Percentiles rank a stretch among this genome's conserved stretches.
Conservation (phyloP, 1,140 invertebrate species). For the Brachionus koreanus region DNA sequence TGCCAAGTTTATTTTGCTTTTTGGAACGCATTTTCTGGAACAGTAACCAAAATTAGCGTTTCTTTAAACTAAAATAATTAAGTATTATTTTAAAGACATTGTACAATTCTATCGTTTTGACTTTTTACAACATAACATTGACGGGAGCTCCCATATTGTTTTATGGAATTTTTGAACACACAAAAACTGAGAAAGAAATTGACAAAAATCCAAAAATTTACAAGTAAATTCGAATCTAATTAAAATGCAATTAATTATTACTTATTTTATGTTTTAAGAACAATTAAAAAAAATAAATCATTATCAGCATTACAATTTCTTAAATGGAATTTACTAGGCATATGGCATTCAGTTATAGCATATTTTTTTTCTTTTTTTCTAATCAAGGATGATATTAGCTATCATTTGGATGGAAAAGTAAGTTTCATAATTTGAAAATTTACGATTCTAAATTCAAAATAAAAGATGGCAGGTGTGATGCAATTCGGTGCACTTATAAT, state of each 20-base stretch:
- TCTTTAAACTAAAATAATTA: background rate
- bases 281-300: slow-evolving; percentile 14
- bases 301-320: slow-evolving; percentile 21
- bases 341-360: slow-evolving; percentile 31
- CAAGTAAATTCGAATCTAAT: slow-evolving; percentile 5
- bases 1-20: slow-evolving; percentile 99
- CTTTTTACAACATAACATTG: slow-evolving; percentile 32
- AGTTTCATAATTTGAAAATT: background rate
- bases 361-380: slow-evolving; percentile 32
- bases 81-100: slow-evolving; percentile 58
- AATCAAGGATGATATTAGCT: background rate
- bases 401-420: slow-evolving; percentile 21
- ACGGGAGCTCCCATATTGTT: slow-evolving; percentile 20
- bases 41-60: slow-evolving; percentile 59
- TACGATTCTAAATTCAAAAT: background rate
- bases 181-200: background rate
- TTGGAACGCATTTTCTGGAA: slow-evolving; percentile 97
- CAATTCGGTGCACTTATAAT: slow-evolving; percentile 8
- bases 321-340: slow-evolving; percentile 10
- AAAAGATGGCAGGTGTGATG: background rate
- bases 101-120: slow-evolving; percentile 32
- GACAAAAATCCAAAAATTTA: background rate
- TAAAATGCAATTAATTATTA: background rate
- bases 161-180: slow-evolving; percentile 29
- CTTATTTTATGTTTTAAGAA: background rate